These are phyloP conservation scores for Eonycteris spelaea DNA, from an alignment of 2,113 vertebrate species.

Conservation along the genomic window DNA sequence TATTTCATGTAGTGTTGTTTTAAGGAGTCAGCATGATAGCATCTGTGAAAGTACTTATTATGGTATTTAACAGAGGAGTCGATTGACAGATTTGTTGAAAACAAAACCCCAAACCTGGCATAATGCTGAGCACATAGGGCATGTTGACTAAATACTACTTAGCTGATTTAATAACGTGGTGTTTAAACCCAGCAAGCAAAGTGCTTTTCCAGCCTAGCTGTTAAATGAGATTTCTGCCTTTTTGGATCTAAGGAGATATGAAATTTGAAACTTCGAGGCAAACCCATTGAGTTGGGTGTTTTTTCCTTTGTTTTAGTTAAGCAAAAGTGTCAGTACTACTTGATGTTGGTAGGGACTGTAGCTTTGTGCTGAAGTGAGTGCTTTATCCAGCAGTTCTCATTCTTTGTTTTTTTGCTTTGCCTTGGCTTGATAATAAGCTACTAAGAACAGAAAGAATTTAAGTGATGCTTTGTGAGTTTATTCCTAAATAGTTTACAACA, in stretches of 20 bases:
- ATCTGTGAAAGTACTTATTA: background rate
- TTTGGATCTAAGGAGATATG: slow-evolving; percentile 1
- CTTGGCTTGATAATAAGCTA: background rate
- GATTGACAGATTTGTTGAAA: background rate
- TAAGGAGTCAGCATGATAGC: background rate
- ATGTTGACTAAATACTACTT: background rate
- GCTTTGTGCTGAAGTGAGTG: background rate
- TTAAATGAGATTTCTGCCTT: background rate
- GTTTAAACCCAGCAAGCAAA: background rate
- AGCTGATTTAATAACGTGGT: background rate
- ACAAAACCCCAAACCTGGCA: background rate
- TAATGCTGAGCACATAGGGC: background rate
- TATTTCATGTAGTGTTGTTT: background rate
- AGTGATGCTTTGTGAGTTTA: background rate
- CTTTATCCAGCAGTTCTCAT: background rate
- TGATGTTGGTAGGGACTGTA: background rate
- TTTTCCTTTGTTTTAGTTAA: background rate
- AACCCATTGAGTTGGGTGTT: background rate
- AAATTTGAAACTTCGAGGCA: background rate
- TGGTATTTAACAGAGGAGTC: background rate
- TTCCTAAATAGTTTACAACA: background rate
- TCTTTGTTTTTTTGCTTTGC: background rate
- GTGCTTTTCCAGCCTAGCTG: background rate
- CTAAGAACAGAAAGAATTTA: slow-evolving; percentile 1
- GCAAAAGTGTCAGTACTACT: background rate